Evolutionary conservation across 1,140 invertebrate genomes (phyloP).

Genomic region (Pentalonia nigronervosa): DNA sequence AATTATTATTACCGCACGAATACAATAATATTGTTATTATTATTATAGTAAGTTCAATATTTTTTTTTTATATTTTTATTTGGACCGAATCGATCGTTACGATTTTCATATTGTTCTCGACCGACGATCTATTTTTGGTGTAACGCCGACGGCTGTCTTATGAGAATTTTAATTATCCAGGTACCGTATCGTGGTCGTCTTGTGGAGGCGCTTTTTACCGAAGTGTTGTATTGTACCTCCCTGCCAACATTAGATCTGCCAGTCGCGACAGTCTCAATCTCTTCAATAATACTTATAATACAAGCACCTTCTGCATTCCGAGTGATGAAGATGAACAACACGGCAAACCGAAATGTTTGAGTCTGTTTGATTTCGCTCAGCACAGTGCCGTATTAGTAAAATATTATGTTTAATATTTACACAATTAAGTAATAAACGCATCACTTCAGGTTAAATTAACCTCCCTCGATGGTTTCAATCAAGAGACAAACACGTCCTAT

Average conservation of each 20-base stretch:
- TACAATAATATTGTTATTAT: neutral
- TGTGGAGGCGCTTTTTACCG: neutral
- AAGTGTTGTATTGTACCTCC: neutral
- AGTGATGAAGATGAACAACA: neutral
- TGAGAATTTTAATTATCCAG: neutral
- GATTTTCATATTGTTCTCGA: slow-evolving; percentile 4
- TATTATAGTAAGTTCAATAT: neutral
- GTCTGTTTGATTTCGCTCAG: neutral
- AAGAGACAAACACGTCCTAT: neutral
- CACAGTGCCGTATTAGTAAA: neutral
- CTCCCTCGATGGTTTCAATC: neutral
- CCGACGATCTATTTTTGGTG: neutral
- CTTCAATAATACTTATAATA: neutral
- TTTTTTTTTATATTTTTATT: neutral
- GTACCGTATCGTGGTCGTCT: neutral
- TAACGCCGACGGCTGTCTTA: neutral
- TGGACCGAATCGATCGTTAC: neutral
- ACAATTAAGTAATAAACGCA: neutral
- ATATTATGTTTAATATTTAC: neutral
- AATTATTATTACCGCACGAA: neutral
- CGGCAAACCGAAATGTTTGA: neutral
- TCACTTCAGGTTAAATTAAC: neutral
- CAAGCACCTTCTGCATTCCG: neutral
- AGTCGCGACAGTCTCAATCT: neutral
- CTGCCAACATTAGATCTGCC: neutral